Conservation (phyloP, 1,140 invertebrate genomes). For the Penaeus indicus region DNA sequence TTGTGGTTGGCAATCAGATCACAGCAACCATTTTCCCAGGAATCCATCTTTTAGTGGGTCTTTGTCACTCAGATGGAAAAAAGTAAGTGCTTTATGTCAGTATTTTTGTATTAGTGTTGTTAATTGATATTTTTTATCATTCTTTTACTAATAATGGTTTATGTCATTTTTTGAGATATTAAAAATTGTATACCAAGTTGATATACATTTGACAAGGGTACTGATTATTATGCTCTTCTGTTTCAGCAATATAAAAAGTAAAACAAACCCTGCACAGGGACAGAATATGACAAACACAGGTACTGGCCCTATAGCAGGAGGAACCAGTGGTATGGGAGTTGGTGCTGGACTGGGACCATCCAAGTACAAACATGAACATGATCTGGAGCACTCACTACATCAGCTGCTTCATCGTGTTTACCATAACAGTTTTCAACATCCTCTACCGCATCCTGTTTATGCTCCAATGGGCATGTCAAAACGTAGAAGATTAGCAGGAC, state of each 20-base stretch:
- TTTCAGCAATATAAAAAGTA: too few relatives aligned
- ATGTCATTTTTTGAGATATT: too few relatives aligned
- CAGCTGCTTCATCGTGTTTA: slow-evolving; percentile 93
- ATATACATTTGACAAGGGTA: not conserved
- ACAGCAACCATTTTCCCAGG: slow-evolving; percentile 94
- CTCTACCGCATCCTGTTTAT: slow-evolving; percentile 93
- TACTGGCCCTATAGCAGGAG: not conserved
- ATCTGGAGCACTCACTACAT: slow-evolving; percentile 95
- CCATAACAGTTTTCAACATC: slow-evolving; percentile 91
- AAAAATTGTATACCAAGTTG: not conserved
- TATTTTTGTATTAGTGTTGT: not conserved
- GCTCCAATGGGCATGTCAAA: slow-evolving; percentile 92
- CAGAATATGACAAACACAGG: not conserved
- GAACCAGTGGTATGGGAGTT: not conserved
- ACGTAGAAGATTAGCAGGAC: slow-evolving; percentile 89
- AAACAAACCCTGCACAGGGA: too few relatives aligned
- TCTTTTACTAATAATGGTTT: not conserved
- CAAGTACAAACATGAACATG: slow-evolving; percentile 87
- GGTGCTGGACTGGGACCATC: slow-evolving; percentile 69
- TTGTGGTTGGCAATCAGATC: slow-evolving; percentile 97
- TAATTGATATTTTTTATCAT: not conserved
- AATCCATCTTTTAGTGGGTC: slow-evolving; percentile 81
- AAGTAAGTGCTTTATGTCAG: slow-evolving; percentile 40
- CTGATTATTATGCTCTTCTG: too few relatives aligned
- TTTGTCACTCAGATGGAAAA: slow-evolving; percentile 71